Conservation (phyloP, 2,888 invertebrate genomes). For the Pseudoips prasinana region DNA sequence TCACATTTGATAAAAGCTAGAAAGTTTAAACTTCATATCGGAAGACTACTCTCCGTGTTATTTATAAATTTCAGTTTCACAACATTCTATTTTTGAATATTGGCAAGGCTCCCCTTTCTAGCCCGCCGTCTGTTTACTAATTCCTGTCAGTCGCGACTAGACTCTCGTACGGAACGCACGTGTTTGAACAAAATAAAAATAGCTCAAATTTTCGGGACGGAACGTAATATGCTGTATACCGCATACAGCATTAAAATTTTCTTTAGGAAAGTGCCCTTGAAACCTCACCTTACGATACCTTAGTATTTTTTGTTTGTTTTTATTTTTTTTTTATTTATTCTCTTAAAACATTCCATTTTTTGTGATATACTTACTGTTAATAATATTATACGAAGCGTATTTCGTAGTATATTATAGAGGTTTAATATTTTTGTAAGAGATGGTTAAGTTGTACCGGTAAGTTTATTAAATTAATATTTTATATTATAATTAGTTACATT, state of each 20-base stretch:
- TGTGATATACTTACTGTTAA: slow-evolving; percentile 49
- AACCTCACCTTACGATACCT: slow-evolving; percentile 36
- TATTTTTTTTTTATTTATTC: slow-evolving; percentile 24
- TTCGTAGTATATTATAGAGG: slow-evolving; percentile 32
- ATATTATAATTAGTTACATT: no score
- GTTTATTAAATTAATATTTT: slow-evolving; percentile 18
- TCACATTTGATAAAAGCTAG: no score
- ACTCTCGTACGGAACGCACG: slow-evolving; percentile 36
- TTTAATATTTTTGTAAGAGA: slow-evolving; percentile 50
- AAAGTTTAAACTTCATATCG: slow-evolving; percentile 21
- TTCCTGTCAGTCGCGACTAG: slow-evolving; percentile 45
- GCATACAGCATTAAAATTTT: slow-evolving; percentile 57
- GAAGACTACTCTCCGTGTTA: slow-evolving; percentile 14
- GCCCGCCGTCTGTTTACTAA: slow-evolving; percentile 39
- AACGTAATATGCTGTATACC: slow-evolving; percentile 65
- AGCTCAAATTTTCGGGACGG: slow-evolving; percentile 28
- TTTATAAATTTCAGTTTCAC: slow-evolving; percentile 31
- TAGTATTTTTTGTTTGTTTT: slow-evolving; percentile 17
- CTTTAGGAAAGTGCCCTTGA: slow-evolving; percentile 54
- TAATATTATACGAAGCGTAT: slow-evolving; percentile 33
- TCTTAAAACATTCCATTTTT: slow-evolving; percentile 53
- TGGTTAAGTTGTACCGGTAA: slow-evolving; percentile 60
- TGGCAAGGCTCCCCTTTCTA: slow-evolving; percentile 53
- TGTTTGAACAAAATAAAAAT: slow-evolving; percentile 23
- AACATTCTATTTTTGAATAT: slow-evolving; percentile 53